phyloP scores from a whole-genome alignment of 2,888 invertebrate genomes.

The Colostygia pectinataria region DNA sequence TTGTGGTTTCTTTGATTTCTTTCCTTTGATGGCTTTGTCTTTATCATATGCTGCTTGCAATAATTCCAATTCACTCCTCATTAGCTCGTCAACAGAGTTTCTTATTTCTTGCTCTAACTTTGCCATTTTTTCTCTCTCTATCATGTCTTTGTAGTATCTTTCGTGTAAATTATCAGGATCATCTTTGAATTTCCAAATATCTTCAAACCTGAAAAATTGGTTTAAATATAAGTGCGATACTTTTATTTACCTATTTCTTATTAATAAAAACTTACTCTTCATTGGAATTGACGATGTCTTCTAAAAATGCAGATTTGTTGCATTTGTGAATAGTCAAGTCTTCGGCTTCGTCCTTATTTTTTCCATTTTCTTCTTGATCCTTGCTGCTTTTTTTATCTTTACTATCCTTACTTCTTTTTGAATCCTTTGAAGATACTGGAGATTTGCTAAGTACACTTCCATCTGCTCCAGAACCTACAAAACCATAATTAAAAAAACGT shows the following conservation, averaged over 20 bases:
- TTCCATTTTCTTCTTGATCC: constrained; percentile 70
- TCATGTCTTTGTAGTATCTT: constrained; percentile 90
- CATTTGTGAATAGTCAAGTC: constrained; percentile 86
- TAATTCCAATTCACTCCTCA: constrained; percentile 87
- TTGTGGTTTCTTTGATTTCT: constrained; percentile 89
- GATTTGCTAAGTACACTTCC: constrained; percentile 92
- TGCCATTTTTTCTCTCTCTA: constrained; percentile 91
- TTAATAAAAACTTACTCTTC: constrained; percentile 82
- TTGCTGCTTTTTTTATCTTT: constrained; percentile 85
- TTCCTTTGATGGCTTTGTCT: constrained; percentile 88
- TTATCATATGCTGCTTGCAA: constrained; percentile 88
- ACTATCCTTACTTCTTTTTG: constrained; percentile 88
- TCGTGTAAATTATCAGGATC: constrained; percentile 89
- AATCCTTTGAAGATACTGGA: constrained; percentile 88
- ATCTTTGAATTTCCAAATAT: constrained; percentile 92
- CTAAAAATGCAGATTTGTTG: constrained; percentile 87
- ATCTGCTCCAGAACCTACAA: constrained; percentile 79
- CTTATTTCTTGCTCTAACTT: constrained; percentile 93
- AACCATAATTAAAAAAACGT: neutral
- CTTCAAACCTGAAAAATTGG: constrained; percentile 84
- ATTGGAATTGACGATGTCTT: constrained; percentile 87
- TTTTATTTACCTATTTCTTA: no score
- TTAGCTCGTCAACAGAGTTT: constrained; percentile 90
- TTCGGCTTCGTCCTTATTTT: constrained; percentile 85
- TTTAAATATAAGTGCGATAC: no score